Conservation (phyloP, 2,888 invertebrate genomes). For the Ferdinandea cuprea region DNA sequence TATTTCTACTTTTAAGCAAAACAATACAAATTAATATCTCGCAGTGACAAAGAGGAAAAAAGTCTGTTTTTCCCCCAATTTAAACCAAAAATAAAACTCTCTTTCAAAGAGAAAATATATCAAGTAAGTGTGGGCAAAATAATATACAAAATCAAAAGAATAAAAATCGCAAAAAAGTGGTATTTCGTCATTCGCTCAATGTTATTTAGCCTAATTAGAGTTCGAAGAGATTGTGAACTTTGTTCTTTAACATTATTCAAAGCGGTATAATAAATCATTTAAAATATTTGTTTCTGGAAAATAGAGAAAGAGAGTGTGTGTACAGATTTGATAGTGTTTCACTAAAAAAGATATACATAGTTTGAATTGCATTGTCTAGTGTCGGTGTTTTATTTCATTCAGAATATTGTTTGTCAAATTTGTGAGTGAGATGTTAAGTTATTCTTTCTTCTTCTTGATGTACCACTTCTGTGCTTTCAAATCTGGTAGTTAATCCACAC, state of each 20-base stretch:
- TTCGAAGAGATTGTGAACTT: conserved; percentile 39
- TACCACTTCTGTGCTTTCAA: neutral
- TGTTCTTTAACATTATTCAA: conserved; percentile 23
- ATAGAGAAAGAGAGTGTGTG: neutral
- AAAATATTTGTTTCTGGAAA: neutral
- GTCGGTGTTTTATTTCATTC: neutral
- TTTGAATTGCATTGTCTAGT: conserved; percentile 2
- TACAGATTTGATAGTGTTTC: conserved; percentile 1
- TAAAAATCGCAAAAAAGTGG: conserved; percentile 31
- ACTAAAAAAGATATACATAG: neutral
- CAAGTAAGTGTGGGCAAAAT: conserved; percentile 60
- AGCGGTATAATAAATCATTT: conserved; percentile 15
- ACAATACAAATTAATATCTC: conserved; percentile 4
- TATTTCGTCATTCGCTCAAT: conserved; percentile 6
- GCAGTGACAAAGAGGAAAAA: conserved; percentile 12
- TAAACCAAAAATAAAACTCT: conserved; percentile 23
- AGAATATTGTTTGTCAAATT: neutral
- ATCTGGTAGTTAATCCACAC: conserved; percentile 9
- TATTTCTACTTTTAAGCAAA: conserved; percentile 26
- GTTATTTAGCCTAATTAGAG: conserved; percentile 25
- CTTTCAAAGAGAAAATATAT: conserved; percentile 35
- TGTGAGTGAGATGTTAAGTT: conserved; percentile 4
- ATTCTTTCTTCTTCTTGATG: neutral
- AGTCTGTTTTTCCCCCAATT: conserved; percentile 5
- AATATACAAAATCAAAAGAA: conserved; percentile 7